Evolutionary conservation across 2,113 vertebrate genomes (phyloP).

Genomic region (Apodemus speciosus): DNA sequence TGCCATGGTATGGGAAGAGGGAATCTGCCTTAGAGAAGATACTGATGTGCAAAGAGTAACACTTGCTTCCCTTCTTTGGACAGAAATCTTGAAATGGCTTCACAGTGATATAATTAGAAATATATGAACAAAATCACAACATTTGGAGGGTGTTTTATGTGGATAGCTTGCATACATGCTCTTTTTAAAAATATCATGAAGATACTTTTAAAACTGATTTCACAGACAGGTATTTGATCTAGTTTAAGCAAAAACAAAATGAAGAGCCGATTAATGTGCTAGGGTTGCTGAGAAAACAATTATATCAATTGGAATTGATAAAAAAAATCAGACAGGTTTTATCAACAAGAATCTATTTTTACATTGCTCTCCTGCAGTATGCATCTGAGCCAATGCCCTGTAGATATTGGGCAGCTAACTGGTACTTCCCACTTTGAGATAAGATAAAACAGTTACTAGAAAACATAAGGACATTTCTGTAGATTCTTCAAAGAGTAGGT

Average conservation of each 20-base stretch:
- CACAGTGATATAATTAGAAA: background rate
- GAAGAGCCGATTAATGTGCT: background rate
- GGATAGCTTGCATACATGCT: background rate
- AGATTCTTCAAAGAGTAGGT: constrained; percentile 44
- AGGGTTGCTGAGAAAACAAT: background rate
- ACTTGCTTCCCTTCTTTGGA: background rate
- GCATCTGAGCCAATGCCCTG: background rate
- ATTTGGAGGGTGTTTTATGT: background rate
- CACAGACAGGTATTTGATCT: background rate
- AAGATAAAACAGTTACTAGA: constrained; percentile 11
- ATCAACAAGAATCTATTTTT: background rate
- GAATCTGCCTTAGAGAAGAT: background rate
- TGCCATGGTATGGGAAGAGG: background rate
- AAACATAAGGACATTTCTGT: constrained; percentile 35
- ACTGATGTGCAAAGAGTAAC: background rate
- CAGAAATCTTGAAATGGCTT: background rate
- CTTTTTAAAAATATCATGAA: background rate
- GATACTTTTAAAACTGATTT: constrained; percentile 5
- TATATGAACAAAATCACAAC: background rate
- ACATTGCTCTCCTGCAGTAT: background rate
- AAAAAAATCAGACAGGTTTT: constrained; percentile 28
- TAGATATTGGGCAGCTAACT: background rate
- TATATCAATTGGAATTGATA: constrained; percentile 19
- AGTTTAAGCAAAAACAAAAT: constrained; percentile 9
- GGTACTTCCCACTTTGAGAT: constrained; percentile 26